Evolutionary conservation across 2,797 vertebrate genomes (phyloP).

Genomic region (Anolis apletophallus): DNA sequence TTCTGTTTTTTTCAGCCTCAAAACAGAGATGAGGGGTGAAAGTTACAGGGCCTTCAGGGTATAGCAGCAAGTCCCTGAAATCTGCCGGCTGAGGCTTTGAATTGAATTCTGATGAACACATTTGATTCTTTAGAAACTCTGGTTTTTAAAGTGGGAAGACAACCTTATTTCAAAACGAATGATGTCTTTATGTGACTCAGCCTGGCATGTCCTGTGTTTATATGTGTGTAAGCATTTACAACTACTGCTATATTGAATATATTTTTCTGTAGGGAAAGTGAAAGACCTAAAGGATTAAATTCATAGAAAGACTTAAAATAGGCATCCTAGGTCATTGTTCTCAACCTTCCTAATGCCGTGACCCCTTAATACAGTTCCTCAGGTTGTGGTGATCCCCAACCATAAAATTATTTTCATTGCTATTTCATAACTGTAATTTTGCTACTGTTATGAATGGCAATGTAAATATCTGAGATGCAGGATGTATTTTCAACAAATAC

Average conservation of each 20-base stretch:
- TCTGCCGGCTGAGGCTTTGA: constrained; percentile 36
- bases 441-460: too few relatives aligned
- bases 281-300: constrained; percentile 19
- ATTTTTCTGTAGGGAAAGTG: neutral
- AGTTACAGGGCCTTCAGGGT: constrained; percentile 21
- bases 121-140: constrained; percentile 19
- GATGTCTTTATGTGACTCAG: neutral
- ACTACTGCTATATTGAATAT: neutral
- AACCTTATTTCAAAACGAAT: constrained; percentile 4
- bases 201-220: neutral
- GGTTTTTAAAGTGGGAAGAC: constrained; percentile 22
- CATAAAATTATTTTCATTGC: too few relatives aligned
- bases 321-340: neutral
- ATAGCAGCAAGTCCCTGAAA: constrained; percentile 10
- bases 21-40: constrained; percentile 23
- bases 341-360: too few relatives aligned
- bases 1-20: constrained; percentile 27
- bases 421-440: too few relatives aligned
- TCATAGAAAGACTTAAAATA: too few relatives aligned
- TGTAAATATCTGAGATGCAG: too few relatives aligned
- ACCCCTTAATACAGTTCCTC: too few relatives aligned
- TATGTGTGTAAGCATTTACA: neutral
- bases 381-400: too few relatives aligned
- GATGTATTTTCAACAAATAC: too few relatives aligned
- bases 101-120: constrained; percentile 40